These are phyloP conservation scores for Thunnus thynnus DNA, from an alignment of 2,113 vertebrate species.

Conservation along the genomic window DNA sequence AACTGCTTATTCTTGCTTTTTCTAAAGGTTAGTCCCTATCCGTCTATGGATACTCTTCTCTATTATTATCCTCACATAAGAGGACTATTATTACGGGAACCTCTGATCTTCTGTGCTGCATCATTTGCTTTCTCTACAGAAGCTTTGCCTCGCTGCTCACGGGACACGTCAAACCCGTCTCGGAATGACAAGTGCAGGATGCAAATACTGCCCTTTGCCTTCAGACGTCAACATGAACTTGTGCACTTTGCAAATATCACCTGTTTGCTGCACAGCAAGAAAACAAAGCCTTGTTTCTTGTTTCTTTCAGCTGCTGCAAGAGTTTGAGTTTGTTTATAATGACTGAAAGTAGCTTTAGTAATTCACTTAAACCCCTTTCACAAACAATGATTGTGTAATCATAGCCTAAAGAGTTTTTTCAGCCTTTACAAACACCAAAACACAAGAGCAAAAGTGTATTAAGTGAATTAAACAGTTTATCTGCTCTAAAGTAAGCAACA, in stretches of 20 bases:
- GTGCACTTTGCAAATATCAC: constrained; percentile 54
- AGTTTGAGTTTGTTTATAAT: constrained; percentile 19
- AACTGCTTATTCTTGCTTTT: constrained; percentile 37
- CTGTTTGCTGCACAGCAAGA: background rate
- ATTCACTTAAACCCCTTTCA: no score
- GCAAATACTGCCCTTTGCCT: constrained; percentile 70
- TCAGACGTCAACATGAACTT: constrained; percentile 16
- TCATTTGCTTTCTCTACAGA: background rate
- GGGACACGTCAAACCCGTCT: background rate
- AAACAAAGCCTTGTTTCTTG: constrained; percentile 32
- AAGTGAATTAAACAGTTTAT: background rate
- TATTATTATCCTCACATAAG: background rate
- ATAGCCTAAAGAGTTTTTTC: background rate
- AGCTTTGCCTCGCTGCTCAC: background rate
- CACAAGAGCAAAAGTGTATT: background rate
- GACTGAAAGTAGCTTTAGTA: background rate
- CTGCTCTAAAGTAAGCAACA: background rate
- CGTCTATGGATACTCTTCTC: background rate
- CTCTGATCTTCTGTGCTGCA: constrained; percentile 7
- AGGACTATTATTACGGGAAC: background rate
- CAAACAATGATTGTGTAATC: background rate
- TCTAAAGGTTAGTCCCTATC: constrained; percentile 26
- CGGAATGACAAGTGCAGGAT: constrained; percentile 55
- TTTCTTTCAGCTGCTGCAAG: constrained; percentile 6
- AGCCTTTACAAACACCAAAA: background rate